A percentile compares a stretch with the other conserved stretches of the same genome.
Evolutionary conservation across 1,140 invertebrate genomes (phyloP).

Genomic region (Drosophila melanogaster): Release_6_plus_ISO1_MT NT_033779.5:1687501-1688000

Average conservation of each 20-base stretch:
- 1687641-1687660: neutral
- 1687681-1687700: neutral
- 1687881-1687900: constrained; percentile 12
- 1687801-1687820: neutral
- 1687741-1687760: neutral
- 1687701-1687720: neutral
- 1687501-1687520: neutral
- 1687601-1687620: neutral
- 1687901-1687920: constrained; percentile 14
- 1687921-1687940: constrained; percentile 12
- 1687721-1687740: neutral
- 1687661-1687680: neutral
- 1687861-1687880: constrained; percentile 58
- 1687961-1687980: constrained; percentile 61
- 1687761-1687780: constrained; percentile 1
- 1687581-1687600: neutral
- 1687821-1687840: constrained; percentile 50
- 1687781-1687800: constrained; percentile 10
- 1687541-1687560: neutral
- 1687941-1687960: constrained; percentile 48
- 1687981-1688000: constrained; percentile 59
- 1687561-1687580: constrained; percentile 1
- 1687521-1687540: neutral
- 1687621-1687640: neutral
- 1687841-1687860: constrained; percentile 65